Percentiles rank a stretch among this genome's conserved stretches.
Conservation (phyloP, 2,888 invertebrate species). For the Andrena dorsata region DNA sequence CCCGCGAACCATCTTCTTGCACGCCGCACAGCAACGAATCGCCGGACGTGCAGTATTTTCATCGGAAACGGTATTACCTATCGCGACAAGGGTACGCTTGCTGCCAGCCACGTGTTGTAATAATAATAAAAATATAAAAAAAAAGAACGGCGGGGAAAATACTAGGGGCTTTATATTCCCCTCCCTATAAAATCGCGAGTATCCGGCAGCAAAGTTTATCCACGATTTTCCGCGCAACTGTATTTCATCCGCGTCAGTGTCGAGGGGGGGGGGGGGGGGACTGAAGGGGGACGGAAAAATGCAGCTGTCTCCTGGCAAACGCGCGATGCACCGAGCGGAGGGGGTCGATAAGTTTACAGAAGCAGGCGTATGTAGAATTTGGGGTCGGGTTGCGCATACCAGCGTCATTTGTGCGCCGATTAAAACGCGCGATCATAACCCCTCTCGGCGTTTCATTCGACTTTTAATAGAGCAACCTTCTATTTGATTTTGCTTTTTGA, state of each 20-base stretch:
- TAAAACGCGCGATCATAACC: slow-evolving; percentile 74
- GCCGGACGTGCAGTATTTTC: too few relatives aligned
- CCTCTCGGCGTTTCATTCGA: slow-evolving; percentile 70
- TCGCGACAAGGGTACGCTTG: neutral
- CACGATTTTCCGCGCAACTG: slow-evolving; percentile 30
- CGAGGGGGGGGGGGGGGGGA: neutral
- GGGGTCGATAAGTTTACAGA: slow-evolving; percentile 40
- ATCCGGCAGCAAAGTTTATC: slow-evolving; percentile 26
- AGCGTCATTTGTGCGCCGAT: slow-evolving; percentile 62
- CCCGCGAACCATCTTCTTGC: too few relatives aligned
- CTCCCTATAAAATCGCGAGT: slow-evolving; percentile 28
- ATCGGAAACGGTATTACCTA: neutral
- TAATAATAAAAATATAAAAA: slow-evolving; percentile 5
- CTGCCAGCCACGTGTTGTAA: neutral
- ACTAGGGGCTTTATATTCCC: neutral
- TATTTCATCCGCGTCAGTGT: slow-evolving; percentile 19
- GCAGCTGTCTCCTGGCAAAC: slow-evolving; percentile 9
- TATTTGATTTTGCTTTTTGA: slow-evolving; percentile 75
- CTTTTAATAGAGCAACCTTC: slow-evolving; percentile 76
- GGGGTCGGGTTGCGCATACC: slow-evolving; percentile 23
- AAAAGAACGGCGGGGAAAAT: neutral
- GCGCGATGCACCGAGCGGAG: neutral
- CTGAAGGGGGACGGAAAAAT: neutral
- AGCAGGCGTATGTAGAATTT: slow-evolving; percentile 35
- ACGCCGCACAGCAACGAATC: too few relatives aligned